Evolutionary conservation across 2,797 vertebrate species (phyloP), one percentile per base, ranked within the genome.

Genomic region (Hydrophis major): DNA sequence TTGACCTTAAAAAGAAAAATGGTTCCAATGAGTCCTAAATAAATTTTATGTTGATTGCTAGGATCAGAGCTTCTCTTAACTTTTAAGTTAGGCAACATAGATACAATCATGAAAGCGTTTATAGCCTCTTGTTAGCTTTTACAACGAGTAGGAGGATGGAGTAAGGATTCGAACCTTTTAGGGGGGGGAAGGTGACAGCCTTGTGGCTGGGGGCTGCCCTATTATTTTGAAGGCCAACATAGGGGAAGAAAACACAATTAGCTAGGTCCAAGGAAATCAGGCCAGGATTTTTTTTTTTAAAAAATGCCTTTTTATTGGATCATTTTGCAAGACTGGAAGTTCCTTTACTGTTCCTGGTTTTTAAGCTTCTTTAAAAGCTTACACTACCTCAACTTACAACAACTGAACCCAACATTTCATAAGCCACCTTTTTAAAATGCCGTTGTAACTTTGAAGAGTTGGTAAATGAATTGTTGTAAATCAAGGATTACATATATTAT

Each of bases 1-100:
- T 92, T 93, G 89, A 87, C 91, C 50, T 16, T 53, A 16, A 66
- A 47, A 92, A 92, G 37, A 95, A 91, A 60, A 60, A 57, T 94
- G 50, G 16, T 20, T 87, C 50, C 42, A 3, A 6, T 0, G 6
- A 50, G 14, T 8, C 27, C 7, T 69, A 32, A 55, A 12, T 27
- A 56, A 78, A 93, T 87, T 28, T 60, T 90, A 32, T 61, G 28
- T 88, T 91, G 59, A 87, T 66, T 53, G 4, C 66, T 5, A 22
- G 59, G 37, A 47, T 27, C 3, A 16, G 55, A 59, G 42, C 55
- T 5, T 6, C 56, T 20, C 27, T 16, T 86, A 56, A 12, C 2
- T 53, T 91, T 83, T 83, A 22, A 47, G 74, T 42, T 83, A 83
- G 74, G 74, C 37, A 47, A 47, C 37, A 4, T 32, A 83, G 74